Conservation (phyloP, 2,888 invertebrate genomes). For the Limenitis camilla region DNA sequence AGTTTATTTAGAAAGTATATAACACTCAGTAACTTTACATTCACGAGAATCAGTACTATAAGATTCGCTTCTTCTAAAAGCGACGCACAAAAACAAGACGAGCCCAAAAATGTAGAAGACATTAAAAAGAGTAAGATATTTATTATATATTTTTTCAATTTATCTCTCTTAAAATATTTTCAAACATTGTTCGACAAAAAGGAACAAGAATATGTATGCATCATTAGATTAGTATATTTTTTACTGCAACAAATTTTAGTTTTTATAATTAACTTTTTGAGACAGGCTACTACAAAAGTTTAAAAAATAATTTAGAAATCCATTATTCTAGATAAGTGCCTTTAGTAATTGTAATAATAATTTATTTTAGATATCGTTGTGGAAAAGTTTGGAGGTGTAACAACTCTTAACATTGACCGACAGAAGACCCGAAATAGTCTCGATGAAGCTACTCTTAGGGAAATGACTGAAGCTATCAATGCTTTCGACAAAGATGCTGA, state of each 20-base stretch:
- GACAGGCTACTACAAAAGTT: background rate
- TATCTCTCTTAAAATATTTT: too few species aligned
- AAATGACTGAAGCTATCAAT: constrained; percentile 81
- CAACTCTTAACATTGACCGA: constrained; percentile 90
- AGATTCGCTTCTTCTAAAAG: constrained; percentile 38
- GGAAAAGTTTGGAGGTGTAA: constrained; percentile 79
- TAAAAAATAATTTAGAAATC: background rate
- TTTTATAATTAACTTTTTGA: too few species aligned
- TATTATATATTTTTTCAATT: background rate
- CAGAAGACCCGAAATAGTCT: constrained; percentile 89
- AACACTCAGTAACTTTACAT: constrained; percentile 32
- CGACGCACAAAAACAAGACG: constrained; percentile 38
- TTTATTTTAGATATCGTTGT: constrained; percentile 58
- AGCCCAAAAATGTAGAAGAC: constrained; percentile 48
- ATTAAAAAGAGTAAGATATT: constrained; percentile 46
- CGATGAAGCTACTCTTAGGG: constrained; percentile 78
- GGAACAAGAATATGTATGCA: too few species aligned
- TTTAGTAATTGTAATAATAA: constrained; percentile 2
- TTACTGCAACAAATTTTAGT: too few species aligned
- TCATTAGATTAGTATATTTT: too few species aligned
- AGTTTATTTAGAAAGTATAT: constrained; percentile 52
- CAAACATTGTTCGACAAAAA: too few species aligned
- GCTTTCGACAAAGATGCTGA: constrained; percentile 85
- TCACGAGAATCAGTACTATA: constrained; percentile 32
- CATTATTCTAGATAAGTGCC: background rate